A percentile compares a stretch with the other conserved stretches of the same genome.
Conservation (phyloP, 2,113 vertebrate genomes). For the Platichthys flesus region DNA sequence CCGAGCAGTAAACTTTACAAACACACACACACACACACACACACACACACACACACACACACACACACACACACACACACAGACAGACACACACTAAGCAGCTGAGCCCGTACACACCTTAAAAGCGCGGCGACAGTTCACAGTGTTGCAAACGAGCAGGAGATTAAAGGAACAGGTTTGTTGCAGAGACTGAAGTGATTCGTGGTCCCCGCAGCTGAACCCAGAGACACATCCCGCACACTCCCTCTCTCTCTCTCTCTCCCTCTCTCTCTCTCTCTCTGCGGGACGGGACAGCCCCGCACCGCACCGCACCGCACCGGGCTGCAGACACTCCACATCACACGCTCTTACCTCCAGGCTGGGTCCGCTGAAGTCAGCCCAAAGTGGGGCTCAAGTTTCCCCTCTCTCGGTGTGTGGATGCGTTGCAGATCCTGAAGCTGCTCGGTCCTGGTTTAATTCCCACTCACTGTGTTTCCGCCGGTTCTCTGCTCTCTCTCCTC, state of each 20-base stretch:
- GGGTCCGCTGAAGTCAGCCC: slow-evolving; percentile 52
- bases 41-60: slow-evolving; percentile 16
- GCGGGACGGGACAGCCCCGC: too few relatives aligned
- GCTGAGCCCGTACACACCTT: slow-evolving; percentile 18
- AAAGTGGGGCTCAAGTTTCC: slow-evolving; percentile 19
- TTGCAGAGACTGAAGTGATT: slow-evolving; percentile 13
- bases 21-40: not conserved
- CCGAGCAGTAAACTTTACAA: slow-evolving; percentile 40
- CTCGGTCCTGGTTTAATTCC: too few relatives aligned
- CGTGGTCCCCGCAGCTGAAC: slow-evolving; percentile 5
- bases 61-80: slow-evolving; percentile 4
- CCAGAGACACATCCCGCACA: too few relatives aligned
- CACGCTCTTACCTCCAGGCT: slow-evolving; percentile 66
- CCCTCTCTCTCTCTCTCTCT: too few relatives aligned
- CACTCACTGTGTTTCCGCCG: slow-evolving; percentile 23
- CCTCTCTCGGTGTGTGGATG: slow-evolving; percentile 27
- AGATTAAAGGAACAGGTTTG: slow-evolving; percentile 24
- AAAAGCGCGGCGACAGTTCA: not conserved
- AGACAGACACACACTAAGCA: not conserved
- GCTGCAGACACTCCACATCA: not conserved
- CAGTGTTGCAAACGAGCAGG: slow-evolving; percentile 9
- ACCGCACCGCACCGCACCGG: too few relatives aligned
- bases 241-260: too few relatives aligned
- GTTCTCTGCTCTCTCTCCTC: slow-evolving; percentile 29
- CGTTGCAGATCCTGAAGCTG: not conserved